Conservation (phyloP, 2,113 vertebrate genomes). For the Alligator sinensis region DNA sequence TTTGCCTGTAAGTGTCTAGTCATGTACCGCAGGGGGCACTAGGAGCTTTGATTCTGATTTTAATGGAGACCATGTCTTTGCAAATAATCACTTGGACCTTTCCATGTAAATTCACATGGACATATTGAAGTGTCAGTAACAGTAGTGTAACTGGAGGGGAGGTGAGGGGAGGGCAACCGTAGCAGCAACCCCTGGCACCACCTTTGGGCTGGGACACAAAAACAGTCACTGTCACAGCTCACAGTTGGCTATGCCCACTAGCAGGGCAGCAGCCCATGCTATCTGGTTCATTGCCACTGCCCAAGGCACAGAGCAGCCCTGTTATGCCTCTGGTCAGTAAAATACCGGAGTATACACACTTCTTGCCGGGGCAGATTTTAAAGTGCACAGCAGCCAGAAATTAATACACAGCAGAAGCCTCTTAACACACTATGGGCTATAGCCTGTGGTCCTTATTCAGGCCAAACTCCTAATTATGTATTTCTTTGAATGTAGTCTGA, state of each 20-base stretch:
- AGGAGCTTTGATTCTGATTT: not conserved
- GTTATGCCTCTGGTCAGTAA: too few species aligned
- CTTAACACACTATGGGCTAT: accelerated
- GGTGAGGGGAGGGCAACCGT: too few species aligned
- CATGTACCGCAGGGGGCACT: not conserved
- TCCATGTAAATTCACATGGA: not conserved
- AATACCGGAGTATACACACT: not conserved
- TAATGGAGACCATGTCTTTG: not conserved
- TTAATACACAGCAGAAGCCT: not conserved
- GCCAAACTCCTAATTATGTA: not conserved
- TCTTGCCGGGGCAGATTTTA: not conserved
- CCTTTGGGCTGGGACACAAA: too few species aligned
- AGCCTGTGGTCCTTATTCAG: not conserved
- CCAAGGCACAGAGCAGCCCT: too few species aligned
- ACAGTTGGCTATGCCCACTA: too few species aligned
- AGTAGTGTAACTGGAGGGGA: too few species aligned
- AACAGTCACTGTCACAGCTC: too few species aligned
- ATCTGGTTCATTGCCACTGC: too few species aligned
- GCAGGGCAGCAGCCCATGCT: too few species aligned
- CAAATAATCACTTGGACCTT: not conserved
- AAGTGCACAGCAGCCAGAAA: not conserved
- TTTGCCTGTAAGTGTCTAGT: not conserved
- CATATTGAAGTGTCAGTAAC: not conserved
- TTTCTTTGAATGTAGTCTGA: not conserved
- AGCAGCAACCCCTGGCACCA: too few species aligned